phyloP scores from a whole-genome alignment of 92 coral and sea anemone genomes.

The Epizoanthus scotinus region DNA sequence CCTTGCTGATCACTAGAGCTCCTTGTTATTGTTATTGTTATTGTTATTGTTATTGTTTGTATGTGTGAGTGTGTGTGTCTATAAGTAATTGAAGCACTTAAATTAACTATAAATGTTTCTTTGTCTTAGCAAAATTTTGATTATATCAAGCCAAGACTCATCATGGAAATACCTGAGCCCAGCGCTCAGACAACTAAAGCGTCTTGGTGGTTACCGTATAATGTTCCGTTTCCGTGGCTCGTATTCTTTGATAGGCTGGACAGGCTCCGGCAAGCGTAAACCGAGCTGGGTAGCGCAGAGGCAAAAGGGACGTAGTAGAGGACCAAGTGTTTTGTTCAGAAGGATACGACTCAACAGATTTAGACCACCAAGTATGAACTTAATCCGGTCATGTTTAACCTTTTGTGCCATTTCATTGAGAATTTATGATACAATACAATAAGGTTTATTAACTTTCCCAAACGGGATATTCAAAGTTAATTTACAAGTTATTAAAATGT shows the following conservation, averaged over 20 bases:
- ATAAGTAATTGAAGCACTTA: too few relatives aligned
- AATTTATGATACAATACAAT: too few relatives aligned
- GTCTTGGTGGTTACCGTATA: conserved; percentile 10
- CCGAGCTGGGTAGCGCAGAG: conserved; percentile 36
- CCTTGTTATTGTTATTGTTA: too few relatives aligned
- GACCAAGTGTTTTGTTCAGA: conserved; percentile 26
- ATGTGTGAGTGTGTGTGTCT: too few relatives aligned
- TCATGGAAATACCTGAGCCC: conserved; percentile 6
- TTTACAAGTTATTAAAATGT: too few relatives aligned
- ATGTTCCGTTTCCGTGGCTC: conserved; percentile 16
- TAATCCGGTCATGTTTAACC: not conserved
- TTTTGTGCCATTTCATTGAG: not conserved
- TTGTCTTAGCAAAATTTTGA: conserved; percentile 10
- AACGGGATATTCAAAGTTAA: too few relatives aligned
- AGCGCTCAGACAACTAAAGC: conserved; percentile 9
- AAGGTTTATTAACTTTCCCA: too few relatives aligned
- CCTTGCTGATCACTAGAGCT: too few relatives aligned
- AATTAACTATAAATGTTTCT: not conserved
- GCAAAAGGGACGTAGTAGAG: not conserved
- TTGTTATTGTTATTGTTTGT: too few relatives aligned
- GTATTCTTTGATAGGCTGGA: conserved; percentile 29
- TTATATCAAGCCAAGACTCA: conserved; percentile 26
- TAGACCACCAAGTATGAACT: conserved; percentile 28
- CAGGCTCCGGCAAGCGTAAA: conserved; percentile 11
- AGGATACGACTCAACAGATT: conserved; percentile 29